phyloP scores from a whole-genome alignment of 2,113 vertebrate genomes.

The Sciurus niger region DNA sequence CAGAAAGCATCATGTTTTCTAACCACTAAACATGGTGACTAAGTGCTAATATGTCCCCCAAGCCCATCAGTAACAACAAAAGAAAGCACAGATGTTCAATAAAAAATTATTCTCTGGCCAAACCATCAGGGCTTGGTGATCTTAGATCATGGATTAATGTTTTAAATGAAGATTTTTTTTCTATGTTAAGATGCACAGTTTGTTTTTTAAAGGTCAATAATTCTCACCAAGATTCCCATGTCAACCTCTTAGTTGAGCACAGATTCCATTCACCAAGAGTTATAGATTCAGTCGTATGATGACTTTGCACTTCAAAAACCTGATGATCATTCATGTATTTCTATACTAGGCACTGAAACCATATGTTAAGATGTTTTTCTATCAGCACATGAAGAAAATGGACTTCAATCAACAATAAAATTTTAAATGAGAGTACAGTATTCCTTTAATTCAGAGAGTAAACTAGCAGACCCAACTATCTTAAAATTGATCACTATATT shows the following conservation, averaged over 20 bases:
- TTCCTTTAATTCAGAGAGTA: not conserved
- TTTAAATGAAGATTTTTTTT: not conserved
- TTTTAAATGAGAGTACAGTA: slow-evolving; percentile 11
- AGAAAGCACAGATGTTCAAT: slow-evolving; percentile 10
- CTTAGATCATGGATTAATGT: not conserved
- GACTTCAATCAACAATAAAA: not conserved
- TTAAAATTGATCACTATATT: slow-evolving; percentile 8
- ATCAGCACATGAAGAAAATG: slow-evolving; percentile 9
- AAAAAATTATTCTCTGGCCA: not conserved
- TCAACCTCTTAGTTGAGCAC: not conserved
- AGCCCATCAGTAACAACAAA: not conserved
- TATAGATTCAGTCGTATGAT: not conserved
- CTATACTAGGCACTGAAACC: not conserved
- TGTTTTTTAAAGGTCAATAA: not conserved
- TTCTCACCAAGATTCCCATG: not conserved
- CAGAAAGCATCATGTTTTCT: slow-evolving; percentile 3
- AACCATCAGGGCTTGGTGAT: not conserved
- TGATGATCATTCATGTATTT: slow-evolving; percentile 31
- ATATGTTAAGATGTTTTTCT: not conserved
- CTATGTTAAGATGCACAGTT: not conserved
- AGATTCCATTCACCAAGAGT: not conserved
- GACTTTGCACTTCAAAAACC: slow-evolving; percentile 12
- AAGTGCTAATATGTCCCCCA: not conserved
- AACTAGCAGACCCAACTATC: not conserved
- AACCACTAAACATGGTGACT: not conserved